These are phyloP conservation scores for Lycocerus yunnanus DNA, from an alignment of 2,888 invertebrate genomes.

Conservation along the genomic window DNA sequence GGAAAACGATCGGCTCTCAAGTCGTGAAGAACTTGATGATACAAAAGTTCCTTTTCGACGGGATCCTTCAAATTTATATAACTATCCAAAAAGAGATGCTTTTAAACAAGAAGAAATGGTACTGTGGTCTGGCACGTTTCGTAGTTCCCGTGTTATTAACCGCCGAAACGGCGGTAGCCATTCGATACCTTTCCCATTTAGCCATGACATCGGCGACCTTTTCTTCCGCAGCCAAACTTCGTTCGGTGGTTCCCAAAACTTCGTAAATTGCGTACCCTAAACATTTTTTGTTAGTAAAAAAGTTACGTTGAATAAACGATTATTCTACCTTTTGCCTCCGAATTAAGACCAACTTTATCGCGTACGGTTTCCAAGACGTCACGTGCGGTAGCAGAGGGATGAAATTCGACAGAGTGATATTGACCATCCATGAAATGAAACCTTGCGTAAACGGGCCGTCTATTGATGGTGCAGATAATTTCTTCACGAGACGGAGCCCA, in stretches of 20 bases:
- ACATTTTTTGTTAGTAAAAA: conserved; percentile 13
- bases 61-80: conserved; percentile 80
- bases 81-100: conserved; percentile 80
- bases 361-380: conserved; percentile 88
- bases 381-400: conserved; percentile 88
- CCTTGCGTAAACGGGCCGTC: conserved; percentile 87
- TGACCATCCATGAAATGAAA: conserved; percentile 94
- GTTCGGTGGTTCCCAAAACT: conserved; percentile 83
- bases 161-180: conserved; percentile 65
- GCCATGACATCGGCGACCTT: conserved; percentile 94
- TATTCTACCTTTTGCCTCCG: conserved; percentile 64
- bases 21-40: conserved; percentile 91
- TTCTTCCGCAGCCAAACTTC: conserved; percentile 82
- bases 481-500: conserved; percentile 93
- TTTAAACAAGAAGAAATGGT: conserved; percentile 78
- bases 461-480: conserved; percentile 88
- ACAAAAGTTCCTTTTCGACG: conserved; percentile 91
- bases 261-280: conserved; percentile 91
- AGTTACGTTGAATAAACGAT: background rate
- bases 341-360: conserved; percentile 85
- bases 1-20: conserved; percentile 90
- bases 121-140: conserved; percentile 56
- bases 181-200: conserved; percentile 89
- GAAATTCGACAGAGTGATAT: conserved; percentile 93
- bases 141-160: conserved; percentile 48